Base-by-base conservation (phyloP, 1,140 invertebrate genomes). In the Penaeus chinensis region DNA sequence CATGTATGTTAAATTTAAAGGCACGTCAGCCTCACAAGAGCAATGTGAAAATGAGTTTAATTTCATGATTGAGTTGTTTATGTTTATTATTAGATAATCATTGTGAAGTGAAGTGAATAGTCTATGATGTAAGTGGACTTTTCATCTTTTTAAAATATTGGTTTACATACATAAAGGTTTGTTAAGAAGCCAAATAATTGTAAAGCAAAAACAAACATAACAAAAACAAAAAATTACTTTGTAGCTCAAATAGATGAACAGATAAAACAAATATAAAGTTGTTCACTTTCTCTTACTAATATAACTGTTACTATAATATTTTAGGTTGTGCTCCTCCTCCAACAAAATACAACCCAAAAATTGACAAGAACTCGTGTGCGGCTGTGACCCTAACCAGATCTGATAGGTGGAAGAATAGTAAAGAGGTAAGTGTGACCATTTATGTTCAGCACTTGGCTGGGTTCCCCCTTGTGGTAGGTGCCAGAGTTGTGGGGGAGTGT, bases 261-360 rank as follows among this genome's bases (percentile, higher is more conserved):
- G 37, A 42, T 42, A 42, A 42, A 42, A 42, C 37, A 42, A 47
- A 80, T n/a, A 71, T 24, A 27, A 16, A 71, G 66, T 24, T 54
- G 5, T 8, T 16, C 8, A 5, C 11, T 32, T 13, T 8, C 42
- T 74, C 42, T 19, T 3, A 42, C 42, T 18, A 19, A 27, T 82
- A 63, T 8, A 3, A 24, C 11, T 16, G 7, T 66, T 0, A 13
- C 0, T 42, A 4, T 3, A 77, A 77, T 77, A 27, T 71, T 78
- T 24, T 74, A 85, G 84, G 71, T 24, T 85, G 84, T 85, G 84
- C 84, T 32, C 84, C 84, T 62, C 69, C 84, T 60, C 84, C 84
- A 32, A 85, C 84, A 37, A 74, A 66, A 60, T 85, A 85, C 42
- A 78, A 85, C 47, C 84, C 84, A 4, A 85, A 85, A 42, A 8